Evolutionary conservation across 2,888 invertebrate genomes (phyloP).

Genomic region (Hybos culiciformis): DNA sequence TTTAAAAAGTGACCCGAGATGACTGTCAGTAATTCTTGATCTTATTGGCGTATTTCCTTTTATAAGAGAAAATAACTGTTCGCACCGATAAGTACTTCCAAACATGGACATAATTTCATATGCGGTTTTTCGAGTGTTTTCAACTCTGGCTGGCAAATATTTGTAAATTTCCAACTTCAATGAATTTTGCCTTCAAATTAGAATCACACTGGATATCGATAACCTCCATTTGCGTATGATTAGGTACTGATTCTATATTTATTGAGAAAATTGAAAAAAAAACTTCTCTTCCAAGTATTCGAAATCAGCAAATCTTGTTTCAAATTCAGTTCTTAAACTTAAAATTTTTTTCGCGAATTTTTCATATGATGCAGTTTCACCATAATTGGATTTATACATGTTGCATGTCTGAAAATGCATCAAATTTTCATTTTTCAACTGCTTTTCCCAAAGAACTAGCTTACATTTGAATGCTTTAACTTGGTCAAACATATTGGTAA

Average conservation of each 20-base stretch:
- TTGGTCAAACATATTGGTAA: slow-evolving; percentile 14
- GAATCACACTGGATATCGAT: too few species aligned
- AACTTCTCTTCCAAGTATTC: slow-evolving; percentile 12
- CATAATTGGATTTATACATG: too few species aligned
- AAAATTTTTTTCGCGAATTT: slow-evolving; percentile 9
- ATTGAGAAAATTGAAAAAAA: slow-evolving; percentile 6
- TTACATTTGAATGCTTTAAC: slow-evolving; percentile 16
- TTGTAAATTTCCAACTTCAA: too few species aligned
- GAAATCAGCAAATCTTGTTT: too few species aligned
- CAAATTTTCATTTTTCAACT: slow-evolving; percentile 10
- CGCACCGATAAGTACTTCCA: slow-evolving; percentile 10
- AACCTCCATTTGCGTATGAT: too few species aligned
- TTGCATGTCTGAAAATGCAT: slow-evolving; percentile 11
- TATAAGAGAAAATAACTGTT: slow-evolving; percentile 10
- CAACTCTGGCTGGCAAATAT: too few species aligned
- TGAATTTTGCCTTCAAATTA: too few species aligned
- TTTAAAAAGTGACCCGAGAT: too few species aligned
- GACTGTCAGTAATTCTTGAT: too few species aligned
- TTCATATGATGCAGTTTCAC: slow-evolving; percentile 11
- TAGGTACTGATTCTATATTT: too few species aligned
- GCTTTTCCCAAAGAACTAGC: slow-evolving; percentile 15
- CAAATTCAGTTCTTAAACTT: slow-evolving; percentile 13
- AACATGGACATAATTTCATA: too few species aligned
- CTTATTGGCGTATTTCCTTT: background rate
- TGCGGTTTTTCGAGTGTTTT: slow-evolving; percentile 8